A percentile compares a stretch with the other conserved stretches of the same genome.
Conservation (phyloP, 2,113 vertebrate species). For the Choloepus hoffmanni region DNA sequence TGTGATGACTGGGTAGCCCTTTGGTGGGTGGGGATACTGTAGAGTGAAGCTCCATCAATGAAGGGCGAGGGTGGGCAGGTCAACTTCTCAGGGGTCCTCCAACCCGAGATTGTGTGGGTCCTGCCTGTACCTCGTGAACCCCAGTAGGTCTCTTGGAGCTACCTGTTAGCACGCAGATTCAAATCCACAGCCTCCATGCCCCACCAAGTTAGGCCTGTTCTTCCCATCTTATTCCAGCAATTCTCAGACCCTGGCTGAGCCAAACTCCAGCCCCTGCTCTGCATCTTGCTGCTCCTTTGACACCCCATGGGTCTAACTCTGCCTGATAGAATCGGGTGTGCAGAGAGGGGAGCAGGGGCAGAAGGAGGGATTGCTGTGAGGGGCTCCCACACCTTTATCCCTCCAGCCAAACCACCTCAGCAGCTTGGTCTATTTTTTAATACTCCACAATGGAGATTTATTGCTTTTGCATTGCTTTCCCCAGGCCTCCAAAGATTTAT, state of each 20-base stretch:
- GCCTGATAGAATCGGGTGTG: neutral
- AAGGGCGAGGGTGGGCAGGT: neutral
- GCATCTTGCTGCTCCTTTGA: neutral
- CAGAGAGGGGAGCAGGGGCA: neutral
- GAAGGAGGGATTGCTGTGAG: fast-evolving
- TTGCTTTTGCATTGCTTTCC: slow-evolving; percentile 80
- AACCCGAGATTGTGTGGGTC: neutral
- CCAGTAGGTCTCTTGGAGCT: neutral
- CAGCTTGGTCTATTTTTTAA: slow-evolving; percentile 67
- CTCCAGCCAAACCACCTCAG: slow-evolving; percentile 3
- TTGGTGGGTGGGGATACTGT: neutral
- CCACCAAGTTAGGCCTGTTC: neutral
- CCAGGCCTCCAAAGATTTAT: slow-evolving; percentile 82
- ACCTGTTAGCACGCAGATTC: neutral
- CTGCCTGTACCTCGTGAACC: neutral
- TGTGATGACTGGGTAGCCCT: neutral
- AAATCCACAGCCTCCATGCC: neutral
- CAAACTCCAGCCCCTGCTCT: neutral
- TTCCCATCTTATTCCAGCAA: neutral
- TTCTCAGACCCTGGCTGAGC: neutral
- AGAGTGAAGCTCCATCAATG: neutral
- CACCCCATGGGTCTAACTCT: neutral
- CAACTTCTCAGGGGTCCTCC: neutral
- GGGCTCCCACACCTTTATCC: neutral
- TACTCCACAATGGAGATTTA: slow-evolving; percentile 77